These are phyloP conservation scores for Druon quercuslanigerum DNA, from an alignment of 1,140 invertebrate genomes.

Conservation along the genomic window DNA sequence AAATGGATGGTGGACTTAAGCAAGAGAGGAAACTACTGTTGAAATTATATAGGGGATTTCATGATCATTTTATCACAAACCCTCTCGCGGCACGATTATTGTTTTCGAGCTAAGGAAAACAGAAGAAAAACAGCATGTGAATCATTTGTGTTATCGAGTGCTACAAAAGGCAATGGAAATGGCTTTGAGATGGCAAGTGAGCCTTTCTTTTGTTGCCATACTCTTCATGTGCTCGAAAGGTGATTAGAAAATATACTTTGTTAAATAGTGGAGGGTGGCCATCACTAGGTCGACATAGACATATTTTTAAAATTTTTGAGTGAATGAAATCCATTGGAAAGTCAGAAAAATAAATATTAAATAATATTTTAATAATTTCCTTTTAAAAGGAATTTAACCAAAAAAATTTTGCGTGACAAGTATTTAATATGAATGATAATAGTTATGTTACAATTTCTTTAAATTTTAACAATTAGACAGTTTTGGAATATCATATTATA, in stretches of 20 bases:
- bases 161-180: constrained; percentile 64
- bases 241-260: constrained; percentile 48
- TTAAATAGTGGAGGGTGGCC: not conserved
- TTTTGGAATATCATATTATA: too few species aligned
- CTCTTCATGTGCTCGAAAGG: constrained; percentile 74
- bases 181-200: constrained; percentile 74
- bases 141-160: constrained; percentile 59
- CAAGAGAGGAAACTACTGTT: not conserved
- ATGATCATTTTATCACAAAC: constrained; percentile 10
- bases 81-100: not conserved
- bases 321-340: too few species aligned
- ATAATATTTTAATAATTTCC: too few species aligned
- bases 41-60: not conserved
- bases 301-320: too few species aligned
- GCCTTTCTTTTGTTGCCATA: constrained; percentile 73
- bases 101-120: not conserved
- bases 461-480: too few species aligned
- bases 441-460: too few species aligned
- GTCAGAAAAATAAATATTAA: too few species aligned
- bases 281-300: too few species aligned
- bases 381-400: too few species aligned
- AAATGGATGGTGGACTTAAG: not conserved
- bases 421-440: too few species aligned
- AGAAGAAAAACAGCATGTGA: constrained; percentile 48
- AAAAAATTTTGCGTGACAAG: too few species aligned